These are phyloP conservation scores for Arctocebus calabarensis DNA, from an alignment of 2,797 vertebrate species.

Conservation along the genomic window DNA sequence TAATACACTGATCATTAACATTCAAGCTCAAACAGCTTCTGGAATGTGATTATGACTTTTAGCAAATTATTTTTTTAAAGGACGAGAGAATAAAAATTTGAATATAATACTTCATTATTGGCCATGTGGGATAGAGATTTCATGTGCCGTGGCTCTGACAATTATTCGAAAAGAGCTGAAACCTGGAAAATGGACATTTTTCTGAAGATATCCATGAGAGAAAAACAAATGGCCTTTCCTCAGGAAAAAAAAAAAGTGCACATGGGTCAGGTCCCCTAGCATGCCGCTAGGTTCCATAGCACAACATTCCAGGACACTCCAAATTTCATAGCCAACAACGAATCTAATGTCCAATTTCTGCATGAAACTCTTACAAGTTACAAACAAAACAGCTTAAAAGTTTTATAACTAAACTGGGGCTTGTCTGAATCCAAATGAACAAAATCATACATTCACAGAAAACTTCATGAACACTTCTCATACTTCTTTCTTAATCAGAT, in stretches of 20 bases:
- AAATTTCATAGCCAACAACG: neutral
- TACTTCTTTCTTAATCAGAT: slow-evolving; percentile 22
- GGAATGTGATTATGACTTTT: neutral
- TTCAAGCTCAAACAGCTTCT: neutral
- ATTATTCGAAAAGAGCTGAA: neutral
- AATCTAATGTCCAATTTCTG: neutral
- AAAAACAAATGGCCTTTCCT: slow-evolving; percentile 12
- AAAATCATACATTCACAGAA: slow-evolving; percentile 44
- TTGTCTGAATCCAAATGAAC: neutral
- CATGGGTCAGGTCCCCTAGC: neutral
- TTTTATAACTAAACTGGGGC: neutral
- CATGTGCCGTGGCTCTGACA: neutral
- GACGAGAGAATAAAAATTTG: neutral
- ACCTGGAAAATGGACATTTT: neutral
- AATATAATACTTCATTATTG: neutral
- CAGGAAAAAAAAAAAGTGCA: neutral
- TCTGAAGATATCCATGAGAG: neutral
- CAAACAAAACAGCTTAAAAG: slow-evolving; percentile 33
- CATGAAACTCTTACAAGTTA: slow-evolving; percentile 6
- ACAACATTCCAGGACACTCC: neutral
- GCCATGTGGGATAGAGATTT: neutral
- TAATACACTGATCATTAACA: neutral
- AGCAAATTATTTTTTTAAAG: neutral
- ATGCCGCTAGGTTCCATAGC: neutral
- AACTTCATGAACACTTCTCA: slow-evolving; percentile 38